These are phyloP conservation scores for Atractosteus spatula DNA, from an alignment of 2,113 vertebrate genomes.

Conservation along the genomic window DNA sequence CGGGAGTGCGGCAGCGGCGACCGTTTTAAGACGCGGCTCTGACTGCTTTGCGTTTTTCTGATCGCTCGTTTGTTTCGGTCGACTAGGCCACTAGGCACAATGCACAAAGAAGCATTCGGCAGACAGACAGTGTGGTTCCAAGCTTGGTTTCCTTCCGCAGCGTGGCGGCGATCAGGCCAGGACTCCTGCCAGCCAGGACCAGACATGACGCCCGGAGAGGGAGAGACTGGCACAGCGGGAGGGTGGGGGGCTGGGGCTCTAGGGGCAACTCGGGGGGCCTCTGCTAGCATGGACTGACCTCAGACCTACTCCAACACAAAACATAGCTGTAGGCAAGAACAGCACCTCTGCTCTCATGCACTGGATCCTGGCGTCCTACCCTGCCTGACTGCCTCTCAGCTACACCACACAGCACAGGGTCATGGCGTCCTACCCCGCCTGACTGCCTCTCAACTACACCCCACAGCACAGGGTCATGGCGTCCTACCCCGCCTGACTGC, in stretches of 20 bases:
- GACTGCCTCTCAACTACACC: too few relatives aligned
- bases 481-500: too few relatives aligned
- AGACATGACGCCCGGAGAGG: conserved; percentile 90
- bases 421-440: too few relatives aligned
- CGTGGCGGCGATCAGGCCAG: conserved; percentile 74
- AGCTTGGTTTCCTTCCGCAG: conserved; percentile 7
- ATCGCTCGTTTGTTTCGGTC: too few relatives aligned
- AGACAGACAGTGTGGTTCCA: conserved; percentile 48
- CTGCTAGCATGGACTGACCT: conserved; percentile 41
- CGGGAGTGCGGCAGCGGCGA: neutral
- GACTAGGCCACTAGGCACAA: conserved; percentile 65
- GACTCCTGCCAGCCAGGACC: conserved; percentile 88
- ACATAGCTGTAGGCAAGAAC: conserved; percentile 18
- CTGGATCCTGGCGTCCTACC: neutral
- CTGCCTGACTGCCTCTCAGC: neutral
- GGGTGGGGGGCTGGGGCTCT: conserved; percentile 31
- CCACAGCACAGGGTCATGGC: too few relatives aligned
- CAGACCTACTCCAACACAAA: too few relatives aligned
- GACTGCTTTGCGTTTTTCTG: too few relatives aligned
- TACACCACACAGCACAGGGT: too few relatives aligned
- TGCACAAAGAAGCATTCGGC: conserved; percentile 78
- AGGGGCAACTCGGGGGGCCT: conserved; percentile 30
- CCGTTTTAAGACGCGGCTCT: neutral
- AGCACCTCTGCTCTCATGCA: conserved; percentile 39
- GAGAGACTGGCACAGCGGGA: conserved; percentile 71